These are phyloP conservation scores for Xenopus tropicalis DNA, from an alignment of 2,113 vertebrate species.

Conservation along the genomic window DNA sequence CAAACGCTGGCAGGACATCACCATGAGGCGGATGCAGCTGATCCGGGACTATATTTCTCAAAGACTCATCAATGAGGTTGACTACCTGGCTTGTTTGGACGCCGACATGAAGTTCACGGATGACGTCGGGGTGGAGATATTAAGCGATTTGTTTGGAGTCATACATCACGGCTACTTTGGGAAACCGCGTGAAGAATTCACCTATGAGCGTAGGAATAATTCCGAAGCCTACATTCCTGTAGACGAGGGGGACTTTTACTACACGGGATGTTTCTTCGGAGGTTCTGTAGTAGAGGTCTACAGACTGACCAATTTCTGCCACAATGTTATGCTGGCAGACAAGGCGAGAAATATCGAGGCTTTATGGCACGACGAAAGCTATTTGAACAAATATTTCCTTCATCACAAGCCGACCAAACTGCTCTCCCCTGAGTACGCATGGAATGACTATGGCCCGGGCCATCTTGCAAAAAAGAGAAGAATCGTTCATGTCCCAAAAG, in stretches of 20 bases:
- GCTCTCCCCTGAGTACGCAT: slow-evolving; percentile 60
- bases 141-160: slow-evolving; percentile 48
- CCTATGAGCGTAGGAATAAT: slow-evolving; percentile 45
- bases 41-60: slow-evolving; percentile 47
- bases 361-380: slow-evolving; percentile 62
- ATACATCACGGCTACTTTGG: slow-evolving; percentile 53
- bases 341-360: slow-evolving; percentile 48
- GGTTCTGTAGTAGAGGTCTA: slow-evolving; percentile 50
- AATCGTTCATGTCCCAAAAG: slow-evolving; percentile 23
- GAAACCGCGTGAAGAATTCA: background rate
- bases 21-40: slow-evolving; percentile 55
- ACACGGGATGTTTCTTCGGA: slow-evolving; percentile 52
- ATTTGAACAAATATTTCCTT: slow-evolving; percentile 56
- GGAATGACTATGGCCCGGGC: slow-evolving; percentile 10
- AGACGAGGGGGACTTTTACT: slow-evolving; percentile 62
- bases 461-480: slow-evolving; percentile 42
- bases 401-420: slow-evolving; percentile 63
- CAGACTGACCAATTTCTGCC: slow-evolving; percentile 51
- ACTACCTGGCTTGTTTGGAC: slow-evolving; percentile 61
- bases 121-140: slow-evolving; percentile 56
- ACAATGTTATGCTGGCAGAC: slow-evolving; percentile 49
- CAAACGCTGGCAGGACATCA: slow-evolving; percentile 59
- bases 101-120: slow-evolving; percentile 58
- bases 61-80: background rate
- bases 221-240: slow-evolving; percentile 52